Conservation (phyloP, 2,113 vertebrate species). For the Zapus hudsonius region DNA sequence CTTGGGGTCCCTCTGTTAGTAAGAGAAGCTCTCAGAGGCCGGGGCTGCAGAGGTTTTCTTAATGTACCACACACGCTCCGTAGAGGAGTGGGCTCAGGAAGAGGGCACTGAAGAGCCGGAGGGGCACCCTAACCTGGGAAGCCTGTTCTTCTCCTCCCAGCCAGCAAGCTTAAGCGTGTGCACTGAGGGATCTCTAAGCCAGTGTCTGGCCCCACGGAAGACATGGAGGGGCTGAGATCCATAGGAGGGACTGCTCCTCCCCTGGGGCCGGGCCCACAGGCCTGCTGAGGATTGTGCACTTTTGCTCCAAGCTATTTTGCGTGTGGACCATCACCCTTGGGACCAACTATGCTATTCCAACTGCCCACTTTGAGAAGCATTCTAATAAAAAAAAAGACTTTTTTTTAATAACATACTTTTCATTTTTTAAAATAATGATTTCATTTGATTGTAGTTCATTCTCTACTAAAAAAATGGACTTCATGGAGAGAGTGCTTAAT, state of each 20-base stretch:
- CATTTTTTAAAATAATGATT: background rate
- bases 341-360: constrained; percentile 56
- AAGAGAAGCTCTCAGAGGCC: background rate
- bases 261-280: too few relatives aligned
- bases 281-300: background rate
- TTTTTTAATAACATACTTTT: background rate
- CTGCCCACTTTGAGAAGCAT: constrained; percentile 69
- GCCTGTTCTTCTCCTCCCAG: background rate
- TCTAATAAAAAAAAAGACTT: constrained; percentile 85
- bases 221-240: background rate
- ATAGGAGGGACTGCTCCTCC: background rate
- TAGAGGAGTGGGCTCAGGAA: background rate
- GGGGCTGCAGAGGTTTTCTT: background rate
- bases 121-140: background rate
- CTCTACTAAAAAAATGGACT: background rate
- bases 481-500: background rate
- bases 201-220: background rate
- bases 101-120: background rate
- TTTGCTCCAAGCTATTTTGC: background rate
- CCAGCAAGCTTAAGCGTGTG: background rate
- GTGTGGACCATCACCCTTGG: constrained; percentile 20
- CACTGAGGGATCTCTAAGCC: background rate
- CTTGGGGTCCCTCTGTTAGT: background rate
- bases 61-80: background rate
- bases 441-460: background rate